Evolutionary conservation across 2,113 vertebrate species (phyloP).

Genomic region (Vulpes lagopus): DNA sequence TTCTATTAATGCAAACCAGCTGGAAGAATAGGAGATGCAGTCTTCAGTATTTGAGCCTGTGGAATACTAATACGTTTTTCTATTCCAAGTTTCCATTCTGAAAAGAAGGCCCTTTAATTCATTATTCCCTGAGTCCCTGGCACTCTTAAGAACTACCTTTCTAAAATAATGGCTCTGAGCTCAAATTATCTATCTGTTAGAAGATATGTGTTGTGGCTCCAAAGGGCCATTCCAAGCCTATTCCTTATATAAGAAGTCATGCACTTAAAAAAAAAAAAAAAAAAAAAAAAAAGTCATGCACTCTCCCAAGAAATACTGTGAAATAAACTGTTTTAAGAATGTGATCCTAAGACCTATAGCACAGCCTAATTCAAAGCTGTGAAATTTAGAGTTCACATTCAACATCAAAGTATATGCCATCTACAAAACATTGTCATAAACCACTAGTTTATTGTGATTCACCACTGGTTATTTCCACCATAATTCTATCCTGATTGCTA

Average conservation of each 20-base stretch:
- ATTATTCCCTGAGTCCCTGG: slow-evolving; percentile 35
- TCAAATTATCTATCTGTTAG: slow-evolving; percentile 36
- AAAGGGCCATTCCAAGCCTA: slow-evolving; percentile 42
- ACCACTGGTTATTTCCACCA: slow-evolving; percentile 20
- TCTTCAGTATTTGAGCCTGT: slow-evolving; percentile 58
- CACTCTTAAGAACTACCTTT: slow-evolving; percentile 62
- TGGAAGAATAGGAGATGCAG: slow-evolving; percentile 46
- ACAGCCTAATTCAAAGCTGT: slow-evolving; percentile 23
- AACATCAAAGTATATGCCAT: neutral
- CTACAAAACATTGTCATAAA: slow-evolving; percentile 60
- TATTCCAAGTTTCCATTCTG: slow-evolving; percentile 72
- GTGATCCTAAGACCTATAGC: neutral
- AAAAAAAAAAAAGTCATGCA: neutral
- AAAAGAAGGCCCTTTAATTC: slow-evolving; percentile 59
- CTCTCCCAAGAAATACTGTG: neutral
- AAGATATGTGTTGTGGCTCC: neutral
- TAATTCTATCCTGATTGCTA: slow-evolving; percentile 46
- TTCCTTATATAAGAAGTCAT: neutral
- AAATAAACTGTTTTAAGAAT: slow-evolving; percentile 11
- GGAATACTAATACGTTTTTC: slow-evolving; percentile 54
- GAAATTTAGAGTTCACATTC: slow-evolving; percentile 16
- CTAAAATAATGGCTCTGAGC: slow-evolving; percentile 61
- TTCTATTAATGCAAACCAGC: slow-evolving; percentile 79
- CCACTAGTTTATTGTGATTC: neutral
- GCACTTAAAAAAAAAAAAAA: too few species aligned